Percentiles rank a stretch among this genome's conserved stretches.
Evolutionary conservation across 1,140 invertebrate genomes (phyloP).

Genomic region (Hermatobates lingyangjiaoensis): DNA sequence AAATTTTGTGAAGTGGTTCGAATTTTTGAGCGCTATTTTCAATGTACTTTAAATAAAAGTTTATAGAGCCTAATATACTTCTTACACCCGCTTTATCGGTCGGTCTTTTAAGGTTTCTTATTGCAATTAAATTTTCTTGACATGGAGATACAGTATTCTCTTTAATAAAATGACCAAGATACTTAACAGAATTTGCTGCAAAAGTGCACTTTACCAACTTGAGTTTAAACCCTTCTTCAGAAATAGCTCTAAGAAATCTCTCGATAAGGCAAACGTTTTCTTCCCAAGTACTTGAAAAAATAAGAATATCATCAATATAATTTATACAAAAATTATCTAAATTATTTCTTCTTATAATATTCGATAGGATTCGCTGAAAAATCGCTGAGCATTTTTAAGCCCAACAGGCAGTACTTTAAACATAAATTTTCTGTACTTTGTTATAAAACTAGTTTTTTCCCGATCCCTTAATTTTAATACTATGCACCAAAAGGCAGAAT

Average conservation of each 20-base stretch:
- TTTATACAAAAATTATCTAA: constrained; percentile 28
- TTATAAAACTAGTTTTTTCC: constrained; percentile 16
- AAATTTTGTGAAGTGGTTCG: constrained; percentile 19
- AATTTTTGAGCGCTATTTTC: constrained; percentile 20
- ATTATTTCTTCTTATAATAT: constrained; percentile 25
- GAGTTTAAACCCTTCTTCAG: constrained; percentile 20
- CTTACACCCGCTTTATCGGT: constrained; percentile 14
- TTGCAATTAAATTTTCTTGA: constrained; percentile 17
- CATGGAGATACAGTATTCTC: constrained; percentile 15
- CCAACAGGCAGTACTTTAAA: constrained; percentile 16
- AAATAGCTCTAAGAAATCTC: constrained; percentile 10
- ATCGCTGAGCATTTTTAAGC: constrained; percentile 14
- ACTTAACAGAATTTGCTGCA: constrained; percentile 17
- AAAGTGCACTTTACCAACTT: constrained; percentile 22
- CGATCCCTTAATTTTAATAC: constrained; percentile 15
- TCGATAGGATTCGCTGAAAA: constrained; percentile 23
- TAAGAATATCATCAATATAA: constrained; percentile 19
- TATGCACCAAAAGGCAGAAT: constrained; percentile 18
- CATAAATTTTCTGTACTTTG: constrained; percentile 14
- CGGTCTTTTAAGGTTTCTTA: constrained; percentile 14
- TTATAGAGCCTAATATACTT: constrained; percentile 16
- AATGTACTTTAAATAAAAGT: constrained; percentile 17
- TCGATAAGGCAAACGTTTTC: constrained; percentile 14
- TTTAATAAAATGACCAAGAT: constrained; percentile 18
- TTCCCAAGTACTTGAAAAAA: constrained; percentile 15